phyloP scores from a whole-genome alignment of 2,113 vertebrate species.

The Synodontis membranacea region DNA sequence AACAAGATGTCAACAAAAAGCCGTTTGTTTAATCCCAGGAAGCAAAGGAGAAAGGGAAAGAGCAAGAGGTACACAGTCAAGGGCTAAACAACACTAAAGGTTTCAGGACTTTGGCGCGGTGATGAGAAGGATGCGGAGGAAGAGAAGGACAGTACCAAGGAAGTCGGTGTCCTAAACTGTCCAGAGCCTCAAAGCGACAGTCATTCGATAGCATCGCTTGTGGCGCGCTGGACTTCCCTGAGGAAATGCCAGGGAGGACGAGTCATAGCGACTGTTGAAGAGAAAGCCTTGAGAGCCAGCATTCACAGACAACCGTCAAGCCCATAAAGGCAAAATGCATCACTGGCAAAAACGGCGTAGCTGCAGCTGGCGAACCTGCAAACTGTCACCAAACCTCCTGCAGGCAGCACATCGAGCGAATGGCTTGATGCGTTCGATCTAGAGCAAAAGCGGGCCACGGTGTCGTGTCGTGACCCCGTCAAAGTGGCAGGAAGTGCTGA shows the following conservation, averaged over 20 bases:
- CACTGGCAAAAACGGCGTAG: not conserved
- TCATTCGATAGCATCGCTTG: constrained; percentile 34
- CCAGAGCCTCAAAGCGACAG: constrained; percentile 17
- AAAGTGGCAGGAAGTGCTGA: not conserved
- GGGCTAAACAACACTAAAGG: not conserved
- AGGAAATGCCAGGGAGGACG: constrained; percentile 45
- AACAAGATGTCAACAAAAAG: not conserved
- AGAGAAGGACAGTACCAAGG: constrained; percentile 23
- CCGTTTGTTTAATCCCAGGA: not conserved
- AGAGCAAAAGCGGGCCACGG: not conserved
- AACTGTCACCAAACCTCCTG: not conserved
- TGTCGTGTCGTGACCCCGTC: not conserved
- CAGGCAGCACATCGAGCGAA: not conserved
- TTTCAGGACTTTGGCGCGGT: not conserved
- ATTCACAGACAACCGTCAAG: not conserved
- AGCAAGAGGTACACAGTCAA: not conserved
- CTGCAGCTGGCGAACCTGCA: not conserved
- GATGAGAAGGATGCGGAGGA: not conserved
- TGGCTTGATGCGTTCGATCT: not conserved
- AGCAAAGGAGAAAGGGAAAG: not conserved
- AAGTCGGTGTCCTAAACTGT: constrained; percentile 24
- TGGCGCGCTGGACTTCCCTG: constrained; percentile 43
- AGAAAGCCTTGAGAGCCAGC: not conserved
- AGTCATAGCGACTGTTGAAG: constrained; percentile 26
- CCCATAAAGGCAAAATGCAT: not conserved